Conservation (phyloP, 2,797 vertebrate species). For the Acipenser ruthenus region DNA sequence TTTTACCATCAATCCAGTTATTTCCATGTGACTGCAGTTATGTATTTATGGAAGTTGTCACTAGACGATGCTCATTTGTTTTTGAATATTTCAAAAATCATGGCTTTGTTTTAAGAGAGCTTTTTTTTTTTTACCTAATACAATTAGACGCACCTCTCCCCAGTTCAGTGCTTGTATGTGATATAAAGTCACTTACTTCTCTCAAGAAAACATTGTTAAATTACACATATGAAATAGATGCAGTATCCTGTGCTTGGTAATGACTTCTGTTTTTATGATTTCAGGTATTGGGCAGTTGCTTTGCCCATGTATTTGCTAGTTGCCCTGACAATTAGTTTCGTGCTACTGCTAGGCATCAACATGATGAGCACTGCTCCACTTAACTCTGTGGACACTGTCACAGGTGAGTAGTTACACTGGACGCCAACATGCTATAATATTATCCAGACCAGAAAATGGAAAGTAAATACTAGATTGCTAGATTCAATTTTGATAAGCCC, state of each 20-base stretch:
- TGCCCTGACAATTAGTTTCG: constrained; percentile 44
- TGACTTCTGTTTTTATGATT: constrained; percentile 3
- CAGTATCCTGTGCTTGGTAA: no score
- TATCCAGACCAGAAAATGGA: constrained; percentile 1
- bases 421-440: not conserved
- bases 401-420: constrained; percentile 55
- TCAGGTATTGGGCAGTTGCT: constrained; percentile 87
- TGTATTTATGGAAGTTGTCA: not conserved
- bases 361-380: constrained; percentile 87
- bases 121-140: not conserved
- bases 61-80: not conserved
- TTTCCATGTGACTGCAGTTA: not conserved
- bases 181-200: no score
- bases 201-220: no score
- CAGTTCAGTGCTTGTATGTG: no score
- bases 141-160: no score
- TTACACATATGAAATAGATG: no score
- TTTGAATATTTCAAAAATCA: not conserved
- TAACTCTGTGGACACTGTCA: constrained; percentile 76
- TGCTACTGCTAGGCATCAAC: constrained; percentile 83
- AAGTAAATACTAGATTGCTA: not conserved
- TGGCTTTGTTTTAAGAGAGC: not conserved
- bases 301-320: constrained; percentile 81
- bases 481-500: not conserved
- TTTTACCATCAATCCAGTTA: no score